These are phyloP conservation scores for Chelonus insularis DNA, from an alignment of 1,140 invertebrate species.

Conservation along the genomic window DNA sequence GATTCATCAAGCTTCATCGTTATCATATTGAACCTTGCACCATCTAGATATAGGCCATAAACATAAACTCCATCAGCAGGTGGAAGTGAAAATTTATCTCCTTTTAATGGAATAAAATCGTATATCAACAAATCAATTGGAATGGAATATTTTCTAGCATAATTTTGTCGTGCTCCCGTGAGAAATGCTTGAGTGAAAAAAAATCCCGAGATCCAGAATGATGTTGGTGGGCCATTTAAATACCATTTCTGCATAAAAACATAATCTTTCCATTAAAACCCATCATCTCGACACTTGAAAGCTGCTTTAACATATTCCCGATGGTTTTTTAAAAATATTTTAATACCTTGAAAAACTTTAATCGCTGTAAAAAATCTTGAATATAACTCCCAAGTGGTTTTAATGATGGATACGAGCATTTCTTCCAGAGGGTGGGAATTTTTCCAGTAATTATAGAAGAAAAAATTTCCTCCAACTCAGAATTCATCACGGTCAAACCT, in stretches of 20 bases:
- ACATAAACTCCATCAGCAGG: slow-evolving; percentile 84
- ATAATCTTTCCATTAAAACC: neutral
- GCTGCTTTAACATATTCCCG: no score
- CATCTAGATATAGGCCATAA: slow-evolving; percentile 85
- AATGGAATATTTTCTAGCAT: slow-evolving; percentile 85
- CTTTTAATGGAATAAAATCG: slow-evolving; percentile 69
- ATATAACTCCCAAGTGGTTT: slow-evolving; percentile 93
- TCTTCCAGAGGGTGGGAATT: slow-evolving; percentile 83
- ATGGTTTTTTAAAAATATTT: neutral
- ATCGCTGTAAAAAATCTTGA: slow-evolving; percentile 80
- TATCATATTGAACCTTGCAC: slow-evolving; percentile 78
- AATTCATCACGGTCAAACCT: slow-evolving; percentile 83
- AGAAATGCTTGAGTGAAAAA: slow-evolving; percentile 96
- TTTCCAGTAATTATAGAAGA: slow-evolving; percentile 80
- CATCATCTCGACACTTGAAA: neutral
- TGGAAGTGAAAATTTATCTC: slow-evolving; percentile 49
- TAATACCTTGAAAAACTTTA: slow-evolving; percentile 76
- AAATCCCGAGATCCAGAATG: slow-evolving; percentile 94
- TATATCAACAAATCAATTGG: slow-evolving; percentile 89
- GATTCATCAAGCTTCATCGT: slow-evolving; percentile 77
- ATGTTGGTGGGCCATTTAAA: slow-evolving; percentile 74
- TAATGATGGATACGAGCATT: slow-evolving; percentile 88
- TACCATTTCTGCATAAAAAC: slow-evolving; percentile 71
- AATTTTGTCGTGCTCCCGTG: slow-evolving; percentile 92
- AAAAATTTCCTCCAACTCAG: slow-evolving; percentile 85